Percentiles rank a stretch among this genome's conserved stretches.
Conservation (phyloP, 35 echinoderm and acorn worm genomes). For the Patiria miniata region DNA sequence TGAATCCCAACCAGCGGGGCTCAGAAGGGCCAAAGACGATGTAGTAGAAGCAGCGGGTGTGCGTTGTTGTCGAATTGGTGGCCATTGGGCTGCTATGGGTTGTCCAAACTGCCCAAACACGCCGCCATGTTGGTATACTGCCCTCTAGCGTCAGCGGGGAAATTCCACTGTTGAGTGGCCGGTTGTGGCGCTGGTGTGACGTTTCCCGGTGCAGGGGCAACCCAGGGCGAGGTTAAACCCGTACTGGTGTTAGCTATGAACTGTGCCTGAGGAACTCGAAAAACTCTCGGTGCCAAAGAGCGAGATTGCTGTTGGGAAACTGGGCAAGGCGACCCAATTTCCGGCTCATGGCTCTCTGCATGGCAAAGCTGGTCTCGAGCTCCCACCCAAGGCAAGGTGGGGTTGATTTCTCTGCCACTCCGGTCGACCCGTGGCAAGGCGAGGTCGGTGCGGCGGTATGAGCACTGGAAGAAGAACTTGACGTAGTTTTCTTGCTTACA, state of each 20-base stretch:
- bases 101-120: neutral
- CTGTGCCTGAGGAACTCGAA: neutral
- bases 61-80: neutral
- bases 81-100: neutral
- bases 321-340: neutral
- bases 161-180: neutral
- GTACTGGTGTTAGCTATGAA: neutral
- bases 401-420: neutral
- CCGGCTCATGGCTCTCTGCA: neutral
- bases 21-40: neutral
- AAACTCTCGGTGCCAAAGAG: neutral
- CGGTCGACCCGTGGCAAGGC: neutral
- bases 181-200: neutral
- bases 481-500: neutral
- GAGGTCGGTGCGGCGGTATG: neutral
- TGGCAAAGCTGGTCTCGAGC: neutral
- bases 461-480: neutral
- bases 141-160: neutral
- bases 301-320: neutral
- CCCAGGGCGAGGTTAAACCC: slow-evolving; percentile 2
- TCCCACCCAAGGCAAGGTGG: slow-evolving; percentile 11
- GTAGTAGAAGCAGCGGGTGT: neutral
- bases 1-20: neutral
- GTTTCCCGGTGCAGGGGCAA: slow-evolving; percentile 13
- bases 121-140: neutral